Conservation (phyloP, 2,797 vertebrate genomes). For the Scyliorhinus canicula region DNA sequence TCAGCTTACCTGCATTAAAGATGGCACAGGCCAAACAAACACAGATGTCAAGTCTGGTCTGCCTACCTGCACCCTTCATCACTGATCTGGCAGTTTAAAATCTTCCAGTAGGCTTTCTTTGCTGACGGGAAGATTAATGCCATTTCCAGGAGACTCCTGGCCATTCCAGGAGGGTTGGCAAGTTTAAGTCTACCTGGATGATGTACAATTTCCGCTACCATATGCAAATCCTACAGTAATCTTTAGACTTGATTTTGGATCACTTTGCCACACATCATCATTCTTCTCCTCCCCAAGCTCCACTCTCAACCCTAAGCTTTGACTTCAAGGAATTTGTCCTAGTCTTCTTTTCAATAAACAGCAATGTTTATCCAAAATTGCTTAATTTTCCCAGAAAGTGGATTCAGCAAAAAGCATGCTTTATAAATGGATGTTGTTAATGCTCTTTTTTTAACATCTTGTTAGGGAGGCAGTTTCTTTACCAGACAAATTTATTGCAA, state of each 20-base stretch:
- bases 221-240: neutral
- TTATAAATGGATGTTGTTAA: neutral
- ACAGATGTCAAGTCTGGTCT: no score
- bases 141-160: no score
- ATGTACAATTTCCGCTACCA: neutral
- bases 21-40: no score
- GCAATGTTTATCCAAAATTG: no score
- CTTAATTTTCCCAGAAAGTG: neutral
- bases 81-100: no score
- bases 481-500: neutral
- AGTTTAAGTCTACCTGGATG: neutral
- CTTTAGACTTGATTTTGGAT: neutral
- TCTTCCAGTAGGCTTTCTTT: no score
- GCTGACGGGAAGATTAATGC: no score
- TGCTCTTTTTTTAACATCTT: neutral
- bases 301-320: neutral
- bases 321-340: neutral
- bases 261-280: neutral
- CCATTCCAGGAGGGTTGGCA: no score
- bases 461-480: neutral
- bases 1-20: no score
- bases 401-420: neutral
- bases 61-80: no score
- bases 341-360: no score
- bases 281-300: neutral